phyloP scores from a whole-genome alignment of 2,888 invertebrate genomes.

The Carabus problematicus region DNA sequence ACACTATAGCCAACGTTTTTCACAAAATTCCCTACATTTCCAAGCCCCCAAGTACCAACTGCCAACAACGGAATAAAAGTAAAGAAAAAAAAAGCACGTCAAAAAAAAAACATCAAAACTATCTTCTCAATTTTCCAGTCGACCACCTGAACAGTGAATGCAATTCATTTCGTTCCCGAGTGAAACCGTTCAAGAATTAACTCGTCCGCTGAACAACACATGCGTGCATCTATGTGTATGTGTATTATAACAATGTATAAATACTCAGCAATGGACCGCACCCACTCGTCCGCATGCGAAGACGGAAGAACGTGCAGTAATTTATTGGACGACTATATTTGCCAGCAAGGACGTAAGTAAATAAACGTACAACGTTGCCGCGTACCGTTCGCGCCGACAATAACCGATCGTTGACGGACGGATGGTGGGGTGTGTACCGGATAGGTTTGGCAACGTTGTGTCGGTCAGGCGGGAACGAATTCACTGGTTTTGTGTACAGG shows the following conservation, averaged over 20 bases:
- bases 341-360: constrained; percentile 47
- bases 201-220: constrained; percentile 27
- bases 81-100: too few species aligned
- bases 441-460: constrained; percentile 22
- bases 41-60: too few species aligned
- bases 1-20: too few species aligned
- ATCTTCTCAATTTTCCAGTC: constrained; percentile 32
- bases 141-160: constrained; percentile 8
- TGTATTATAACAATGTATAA: constrained; percentile 41
- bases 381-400: constrained; percentile 5
- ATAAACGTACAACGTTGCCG: constrained; percentile 46
- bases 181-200: constrained; percentile 15
- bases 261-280: constrained; percentile 30
- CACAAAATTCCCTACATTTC: too few species aligned
- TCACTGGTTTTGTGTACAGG: neutral
- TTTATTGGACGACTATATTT: constrained; percentile 44
- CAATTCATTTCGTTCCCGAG: constrained; percentile 23
- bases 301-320: neutral
- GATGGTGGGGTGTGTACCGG: neutral
- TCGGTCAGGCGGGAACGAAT: constrained; percentile 24
- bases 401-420: neutral
- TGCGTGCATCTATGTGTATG: too few species aligned
- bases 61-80: too few species aligned
- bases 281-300: neutral
- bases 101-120: constrained; percentile 17